phyloP scores from a whole-genome alignment of 2,113 vertebrate species.

The Acinonyx jubatus region DNA sequence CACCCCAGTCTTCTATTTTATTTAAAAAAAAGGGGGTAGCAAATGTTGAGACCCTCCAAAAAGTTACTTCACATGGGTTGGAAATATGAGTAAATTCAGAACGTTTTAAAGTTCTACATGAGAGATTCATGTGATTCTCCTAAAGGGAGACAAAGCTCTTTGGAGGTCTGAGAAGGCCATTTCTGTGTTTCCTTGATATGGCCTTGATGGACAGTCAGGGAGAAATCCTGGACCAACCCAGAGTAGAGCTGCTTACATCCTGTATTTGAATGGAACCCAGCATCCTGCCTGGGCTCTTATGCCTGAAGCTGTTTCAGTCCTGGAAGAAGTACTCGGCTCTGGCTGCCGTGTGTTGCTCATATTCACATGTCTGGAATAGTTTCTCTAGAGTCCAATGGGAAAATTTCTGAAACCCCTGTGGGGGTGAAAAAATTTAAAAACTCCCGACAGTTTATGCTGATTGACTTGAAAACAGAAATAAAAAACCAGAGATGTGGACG shows the following conservation, averaged over 20 bases:
- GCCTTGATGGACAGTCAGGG: fast-evolving
- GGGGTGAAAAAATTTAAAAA: not conserved
- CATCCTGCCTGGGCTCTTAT: fast-evolving
- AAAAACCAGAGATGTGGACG: not conserved
- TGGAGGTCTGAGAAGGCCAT: not conserved
- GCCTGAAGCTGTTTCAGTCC: not conserved
- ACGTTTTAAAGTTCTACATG: not conserved
- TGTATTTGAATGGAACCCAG: not conserved
- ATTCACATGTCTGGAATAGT: not conserved
- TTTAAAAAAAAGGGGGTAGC: not conserved
- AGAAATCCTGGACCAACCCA: not conserved
- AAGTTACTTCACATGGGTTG: not conserved
- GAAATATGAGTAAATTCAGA: not conserved
- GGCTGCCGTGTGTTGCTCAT: not conserved
- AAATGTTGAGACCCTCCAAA: not conserved
- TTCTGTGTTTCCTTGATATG: not conserved
- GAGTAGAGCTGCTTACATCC: not conserved
- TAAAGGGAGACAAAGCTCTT: not conserved
- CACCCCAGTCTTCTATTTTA: not conserved
- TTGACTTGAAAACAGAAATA: not conserved
- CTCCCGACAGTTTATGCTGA: not conserved
- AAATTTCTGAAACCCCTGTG: not conserved
- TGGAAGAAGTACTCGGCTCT: not conserved
- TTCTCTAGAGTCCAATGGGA: not conserved
- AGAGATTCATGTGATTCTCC: not conserved